phyloP scores from a whole-genome alignment of 2,888 invertebrate species.

The Pandemis heparana region DNA sequence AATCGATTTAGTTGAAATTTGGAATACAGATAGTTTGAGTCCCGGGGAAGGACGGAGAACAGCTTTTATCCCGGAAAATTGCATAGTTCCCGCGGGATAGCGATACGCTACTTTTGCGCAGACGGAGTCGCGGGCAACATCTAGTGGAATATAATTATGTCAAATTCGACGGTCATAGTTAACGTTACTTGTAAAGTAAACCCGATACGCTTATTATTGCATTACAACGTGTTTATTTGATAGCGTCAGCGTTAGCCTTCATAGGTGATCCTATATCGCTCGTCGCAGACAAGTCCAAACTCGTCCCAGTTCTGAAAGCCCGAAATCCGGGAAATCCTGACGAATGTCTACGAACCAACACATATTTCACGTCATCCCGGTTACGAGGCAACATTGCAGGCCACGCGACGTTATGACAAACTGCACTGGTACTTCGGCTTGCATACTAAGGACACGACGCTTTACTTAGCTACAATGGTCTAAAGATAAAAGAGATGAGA shows the following conservation, averaged over 20 bases:
- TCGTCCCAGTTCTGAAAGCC: slow-evolving; percentile 25
- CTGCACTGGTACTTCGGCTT: background rate
- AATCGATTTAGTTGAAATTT: too few relatives aligned
- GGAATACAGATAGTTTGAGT: too few relatives aligned
- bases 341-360: slow-evolving; percentile 32
- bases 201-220: too few relatives aligned
- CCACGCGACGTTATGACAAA: slow-evolving; percentile 11
- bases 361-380: slow-evolving; percentile 34
- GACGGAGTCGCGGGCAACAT: too few relatives aligned
- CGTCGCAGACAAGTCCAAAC: slow-evolving; percentile 20
- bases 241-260: background rate
- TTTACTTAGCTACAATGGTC: background rate
- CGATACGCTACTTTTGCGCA: too few relatives aligned
- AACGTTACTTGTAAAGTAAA: too few relatives aligned
- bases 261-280: background rate
- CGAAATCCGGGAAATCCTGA: slow-evolving; percentile 37
- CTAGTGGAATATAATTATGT: too few relatives aligned
- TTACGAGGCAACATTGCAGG: background rate
- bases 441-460: background rate
- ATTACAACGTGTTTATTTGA: too few relatives aligned
- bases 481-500: background rate
- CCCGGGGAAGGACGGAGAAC: too few relatives aligned
- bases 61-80: too few relatives aligned
- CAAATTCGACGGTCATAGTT: too few relatives aligned
- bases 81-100: too few relatives aligned